Evolutionary conservation across 2,113 vertebrate genomes (phyloP).

Genomic region (Python bivittatus): DNA sequence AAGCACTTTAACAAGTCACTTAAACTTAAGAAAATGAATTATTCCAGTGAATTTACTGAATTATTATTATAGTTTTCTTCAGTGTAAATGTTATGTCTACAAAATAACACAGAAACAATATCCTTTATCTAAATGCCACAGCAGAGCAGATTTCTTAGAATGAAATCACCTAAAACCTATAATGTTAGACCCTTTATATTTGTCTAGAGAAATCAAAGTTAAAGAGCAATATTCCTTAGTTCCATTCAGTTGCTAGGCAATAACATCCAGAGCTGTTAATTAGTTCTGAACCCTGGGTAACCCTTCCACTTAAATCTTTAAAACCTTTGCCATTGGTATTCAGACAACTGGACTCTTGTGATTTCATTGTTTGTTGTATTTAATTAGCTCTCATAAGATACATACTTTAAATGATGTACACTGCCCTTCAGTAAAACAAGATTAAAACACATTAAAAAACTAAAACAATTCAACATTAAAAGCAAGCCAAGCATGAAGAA

Average conservation of each 20-base stretch:
- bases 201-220: not conserved
- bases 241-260: not conserved
- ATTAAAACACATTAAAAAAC: not conserved
- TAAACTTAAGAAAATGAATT: not conserved
- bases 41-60: not conserved
- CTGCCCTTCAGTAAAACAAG: not conserved
- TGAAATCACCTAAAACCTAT: not conserved
- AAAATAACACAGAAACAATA: not conserved
- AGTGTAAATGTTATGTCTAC: not conserved
- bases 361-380: not conserved
- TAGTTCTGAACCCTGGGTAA: not conserved
- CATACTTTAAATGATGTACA: not conserved
- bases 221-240: not conserved
- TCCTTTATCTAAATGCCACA: not conserved
- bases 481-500: not conserved
- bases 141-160: not conserved
- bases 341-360: not conserved
- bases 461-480: conserved; percentile 1
- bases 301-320: not conserved
- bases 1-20: not conserved
- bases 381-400: not conserved
- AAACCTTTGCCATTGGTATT: not conserved
- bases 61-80: not conserved
- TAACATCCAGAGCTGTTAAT: not conserved
- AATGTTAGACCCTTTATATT: not conserved